Evolutionary conservation across 2,113 vertebrate species (phyloP), one percentile per base, ranked within the genome.

Genomic region (Circaetus gallicus): DNA sequence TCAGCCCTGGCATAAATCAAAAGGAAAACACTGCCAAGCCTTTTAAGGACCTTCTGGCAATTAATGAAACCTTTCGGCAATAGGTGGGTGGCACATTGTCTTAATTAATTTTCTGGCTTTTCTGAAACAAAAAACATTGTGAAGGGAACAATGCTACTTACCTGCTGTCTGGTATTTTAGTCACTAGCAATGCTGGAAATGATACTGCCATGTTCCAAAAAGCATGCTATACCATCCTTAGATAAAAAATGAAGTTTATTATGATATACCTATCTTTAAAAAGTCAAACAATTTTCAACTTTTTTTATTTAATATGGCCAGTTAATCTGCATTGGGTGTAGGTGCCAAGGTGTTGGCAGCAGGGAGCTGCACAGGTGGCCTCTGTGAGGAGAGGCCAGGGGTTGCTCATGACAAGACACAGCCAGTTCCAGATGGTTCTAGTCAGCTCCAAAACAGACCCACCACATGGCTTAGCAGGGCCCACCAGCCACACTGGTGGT

Each of bases 51-150:
- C 13, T 92, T 78, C 24, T 74, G 67, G 5, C 4, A 78, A 45
- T 25, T 66, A 58, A 63, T 52, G 22, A 82, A 95, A n/a, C 7
- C 26, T 87, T 76, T 70, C 56, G 25, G 12, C 8, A 74, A 24
- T 29, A 61, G 8, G 7, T 32, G 10, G 18, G 6, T 52, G 11
- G 26, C 70, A 1, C 1, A 0, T 28, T 52, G 14, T 20, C 28
- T 65, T 26, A 47, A n/a, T 45, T 79, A 1, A 42, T 32, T 92
- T 55, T 58, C 16, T 66, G 10, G 4, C 2, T 71, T 45, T 74
- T 86, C 59, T 2, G 0, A 55, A 86, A 62, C 8, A 19, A 8
- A 49, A 52, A 72, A n/a, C 25, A 31, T 50, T 49, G 8, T 1
- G 7, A 11, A 70, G 5, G 24, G 34, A 81, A 36, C 4, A 82